These are phyloP conservation scores for Drosophila rellima DNA, from an alignment of 2,888 invertebrate genomes.

Conservation along the genomic window DNA sequence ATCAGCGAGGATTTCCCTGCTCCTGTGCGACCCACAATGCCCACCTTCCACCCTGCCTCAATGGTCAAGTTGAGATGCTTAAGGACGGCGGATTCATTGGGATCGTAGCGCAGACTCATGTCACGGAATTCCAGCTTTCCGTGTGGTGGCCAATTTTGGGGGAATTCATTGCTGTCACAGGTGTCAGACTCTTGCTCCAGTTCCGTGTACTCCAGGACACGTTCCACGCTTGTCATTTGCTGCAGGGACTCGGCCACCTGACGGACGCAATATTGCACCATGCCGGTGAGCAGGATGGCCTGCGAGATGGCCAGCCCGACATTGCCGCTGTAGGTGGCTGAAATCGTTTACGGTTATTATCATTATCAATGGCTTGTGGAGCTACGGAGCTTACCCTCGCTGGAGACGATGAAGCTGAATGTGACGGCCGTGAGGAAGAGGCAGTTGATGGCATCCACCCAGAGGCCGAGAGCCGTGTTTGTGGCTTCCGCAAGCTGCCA, in stretches of 20 bases:
- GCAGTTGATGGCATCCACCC: constrained; percentile 90
- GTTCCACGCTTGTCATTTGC: constrained; percentile 91
- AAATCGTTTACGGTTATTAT: not conserved
- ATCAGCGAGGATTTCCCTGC: constrained; percentile 93
- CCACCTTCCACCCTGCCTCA: constrained; percentile 89
- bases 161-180: constrained; percentile 85
- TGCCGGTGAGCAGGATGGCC: constrained; percentile 89
- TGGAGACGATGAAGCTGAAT: constrained; percentile 87
- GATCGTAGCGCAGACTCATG: constrained; percentile 88
- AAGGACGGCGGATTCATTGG: constrained; percentile 88
- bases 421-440: constrained; percentile 89
- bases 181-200: constrained; percentile 87
- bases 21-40: constrained; percentile 93
- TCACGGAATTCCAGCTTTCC: constrained; percentile 88
- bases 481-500: constrained; percentile 83
- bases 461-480: constrained; percentile 89
- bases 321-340: constrained; percentile 88
- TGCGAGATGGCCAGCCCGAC: constrained; percentile 90
- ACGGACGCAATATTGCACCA: constrained; percentile 90
- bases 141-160: constrained; percentile 89
- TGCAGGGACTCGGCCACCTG: constrained; percentile 90
- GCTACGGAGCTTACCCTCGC: constrained; percentile 86
- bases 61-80: constrained; percentile 90
- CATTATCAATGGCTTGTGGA: not conserved
- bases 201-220: constrained; percentile 90